Base-by-base conservation (phyloP, 2,797 vertebrate genomes). In the Anabas testudineus region DNA sequence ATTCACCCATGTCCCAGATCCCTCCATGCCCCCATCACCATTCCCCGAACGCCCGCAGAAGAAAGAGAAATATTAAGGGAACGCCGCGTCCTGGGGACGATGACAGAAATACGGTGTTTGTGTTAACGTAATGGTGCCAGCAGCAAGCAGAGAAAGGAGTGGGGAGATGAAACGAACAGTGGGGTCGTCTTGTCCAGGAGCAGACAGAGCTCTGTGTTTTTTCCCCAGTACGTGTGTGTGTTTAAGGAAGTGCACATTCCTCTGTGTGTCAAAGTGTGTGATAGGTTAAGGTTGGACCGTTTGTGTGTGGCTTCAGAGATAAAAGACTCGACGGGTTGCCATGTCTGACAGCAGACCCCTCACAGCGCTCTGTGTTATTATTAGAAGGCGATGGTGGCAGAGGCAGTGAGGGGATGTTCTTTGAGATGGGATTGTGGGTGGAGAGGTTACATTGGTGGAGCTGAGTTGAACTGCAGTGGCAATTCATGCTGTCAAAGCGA, bases 71-170 rank as follows among this genome's bases (percentile, higher is more conserved):
- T 88, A 78, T 87, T 74, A 81, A 78, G 71, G 67, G 83, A 88
- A 82, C 22, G 74, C 70, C 15, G 72, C 8, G 80, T 89, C 85
- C 85, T 7, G 78, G 62, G 87, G 88, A 89, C 75, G 87, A 83
- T 90, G 91, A 92, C 91, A 91, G 90, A 92, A 89, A 90, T 88
- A 90, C 76, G 61, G 80, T 92, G 90, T 91, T 91, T 88, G 83
- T 88, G 61, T 90, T 91, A 67, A 85, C 21, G 66, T 78, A 55
- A 71, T 51, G 81, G 85, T 89, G 89, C 89, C 89, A 86, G 90
- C 87, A 84, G 88, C 83, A 74, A 88, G 84, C 87, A 80, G 84
- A 77, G 82, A 83, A 46, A 65, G 49, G 65, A 85, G 73, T 28
- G 71, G 39, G 46, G 72, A 90, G 87, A 89, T 91, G 84, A 87